Conservation (phyloP, 2,113 vertebrate species). For the Scytalopus superciliaris region DNA sequence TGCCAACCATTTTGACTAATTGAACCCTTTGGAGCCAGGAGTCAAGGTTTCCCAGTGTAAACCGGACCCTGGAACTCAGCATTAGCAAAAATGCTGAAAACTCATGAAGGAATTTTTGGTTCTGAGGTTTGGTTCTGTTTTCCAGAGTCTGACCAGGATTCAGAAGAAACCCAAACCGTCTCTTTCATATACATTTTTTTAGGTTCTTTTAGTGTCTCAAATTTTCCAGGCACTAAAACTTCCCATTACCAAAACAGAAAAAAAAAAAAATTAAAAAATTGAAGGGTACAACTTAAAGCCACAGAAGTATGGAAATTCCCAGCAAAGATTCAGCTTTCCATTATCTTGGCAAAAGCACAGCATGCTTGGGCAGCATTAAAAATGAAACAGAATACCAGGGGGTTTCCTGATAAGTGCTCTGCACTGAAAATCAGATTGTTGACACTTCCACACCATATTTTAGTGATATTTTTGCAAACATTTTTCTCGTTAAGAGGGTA, state of each 20-base stretch:
- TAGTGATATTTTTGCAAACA: neutral
- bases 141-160: conserved; percentile 39
- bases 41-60: conserved; percentile 65
- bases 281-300: conserved; percentile 43
- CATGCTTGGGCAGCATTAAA: conserved; percentile 20
- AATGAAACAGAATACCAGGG: neutral
- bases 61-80: conserved; percentile 3
- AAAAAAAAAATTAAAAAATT: neutral
- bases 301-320: conserved; percentile 38
- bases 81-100: conserved; percentile 53
- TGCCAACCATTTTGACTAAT: conserved; percentile 70
- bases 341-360: conserved; percentile 41
- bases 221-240: conserved; percentile 45
- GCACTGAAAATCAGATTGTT: neutral
- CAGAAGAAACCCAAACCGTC: conserved; percentile 26
- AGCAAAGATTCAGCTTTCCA: conserved; percentile 30
- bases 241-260: neutral
- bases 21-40: conserved; percentile 64
- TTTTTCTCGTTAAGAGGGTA: neutral
- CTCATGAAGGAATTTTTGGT: conserved; percentile 54
- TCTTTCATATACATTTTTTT: conserved; percentile 26
- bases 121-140: conserved; percentile 67
- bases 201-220: conserved; percentile 4
- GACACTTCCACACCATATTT: neutral
- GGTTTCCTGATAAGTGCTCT: neutral